Conservation (phyloP, 2,113 vertebrate genomes). For the Bombycilla garrulus region DNA sequence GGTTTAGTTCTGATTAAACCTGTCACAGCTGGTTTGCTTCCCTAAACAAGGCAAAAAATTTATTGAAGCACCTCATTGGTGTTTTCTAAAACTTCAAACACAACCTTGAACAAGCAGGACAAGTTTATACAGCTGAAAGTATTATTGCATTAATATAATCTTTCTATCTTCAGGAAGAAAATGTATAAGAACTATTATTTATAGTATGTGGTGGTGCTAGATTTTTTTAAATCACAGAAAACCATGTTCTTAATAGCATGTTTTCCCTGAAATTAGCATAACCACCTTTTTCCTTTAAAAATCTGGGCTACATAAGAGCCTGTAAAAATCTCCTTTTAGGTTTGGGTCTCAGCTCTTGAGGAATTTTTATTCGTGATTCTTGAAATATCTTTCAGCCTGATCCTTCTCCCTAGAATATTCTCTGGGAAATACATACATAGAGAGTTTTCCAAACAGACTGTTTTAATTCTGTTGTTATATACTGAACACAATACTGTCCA, state of each 20-base stretch:
- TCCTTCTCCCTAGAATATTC: background rate
- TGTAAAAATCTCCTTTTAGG: background rate
- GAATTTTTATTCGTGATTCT: background rate
- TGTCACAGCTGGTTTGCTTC: background rate
- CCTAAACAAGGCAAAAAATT: constrained; percentile 43
- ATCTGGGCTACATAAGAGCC: background rate
- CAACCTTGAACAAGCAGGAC: constrained; percentile 23
- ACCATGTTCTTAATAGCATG: background rate
- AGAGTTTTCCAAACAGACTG: background rate
- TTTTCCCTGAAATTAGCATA: background rate
- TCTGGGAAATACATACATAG: background rate
- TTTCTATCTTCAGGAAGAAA: constrained; percentile 57
- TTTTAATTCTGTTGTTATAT: background rate
- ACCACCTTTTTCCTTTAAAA: background rate
- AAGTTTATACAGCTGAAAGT: background rate
- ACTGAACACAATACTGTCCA: background rate
- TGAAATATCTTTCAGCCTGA: background rate
- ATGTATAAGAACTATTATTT: background rate
- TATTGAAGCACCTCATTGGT: background rate
- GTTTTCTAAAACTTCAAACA: constrained; percentile 48
- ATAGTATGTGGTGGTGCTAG: background rate
- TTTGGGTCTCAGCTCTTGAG: background rate
- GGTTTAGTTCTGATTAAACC: constrained; percentile 30
- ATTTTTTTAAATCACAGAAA: background rate
- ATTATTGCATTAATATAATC: constrained; percentile 58